Evolutionary conservation across 2,888 invertebrate genomes (phyloP).

Genomic region (Erebia aethiops): DNA sequence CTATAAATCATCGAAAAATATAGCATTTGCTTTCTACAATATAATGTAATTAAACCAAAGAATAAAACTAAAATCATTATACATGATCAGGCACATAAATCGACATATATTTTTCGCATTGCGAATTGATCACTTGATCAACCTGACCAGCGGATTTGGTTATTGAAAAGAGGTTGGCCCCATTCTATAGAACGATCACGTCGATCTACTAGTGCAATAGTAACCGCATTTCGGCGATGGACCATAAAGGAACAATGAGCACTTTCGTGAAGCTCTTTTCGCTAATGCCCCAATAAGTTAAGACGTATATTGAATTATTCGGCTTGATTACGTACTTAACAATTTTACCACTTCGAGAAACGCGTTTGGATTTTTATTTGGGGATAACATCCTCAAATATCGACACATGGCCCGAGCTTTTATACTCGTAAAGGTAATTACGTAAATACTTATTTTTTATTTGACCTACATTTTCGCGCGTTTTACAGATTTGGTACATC

Average conservation of each 20-base stretch:
- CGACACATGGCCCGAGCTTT: conserved; percentile 1
- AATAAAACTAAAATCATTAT: too few relatives aligned
- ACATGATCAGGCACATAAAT: too few relatives aligned
- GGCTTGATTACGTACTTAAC: conserved; percentile 2
- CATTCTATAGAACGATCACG: too few relatives aligned
- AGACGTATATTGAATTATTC: conserved; percentile 2
- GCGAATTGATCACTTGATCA: too few relatives aligned
- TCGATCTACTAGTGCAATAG: conserved; percentile 21
- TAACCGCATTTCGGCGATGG: conserved; percentile 25
- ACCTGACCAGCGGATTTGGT: too few relatives aligned
- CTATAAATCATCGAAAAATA: too few relatives aligned
- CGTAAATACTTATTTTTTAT: not conserved
- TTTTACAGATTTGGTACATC: not conserved
- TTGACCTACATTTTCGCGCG: conserved; percentile 2
- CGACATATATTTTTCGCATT: too few relatives aligned
- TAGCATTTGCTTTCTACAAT: too few relatives aligned
- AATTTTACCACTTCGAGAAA: conserved; percentile 4
- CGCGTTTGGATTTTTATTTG: conserved; percentile 1
- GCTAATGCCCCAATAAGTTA: conserved; percentile 13
- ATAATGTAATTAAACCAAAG: too few relatives aligned
- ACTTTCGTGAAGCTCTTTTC: conserved; percentile 22
- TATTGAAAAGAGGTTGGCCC: too few relatives aligned
- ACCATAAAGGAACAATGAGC: conserved; percentile 32
- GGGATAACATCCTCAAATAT: not conserved
- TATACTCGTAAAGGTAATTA: not conserved